Base-by-base conservation (phyloP, 2,797 vertebrate genomes). In the Danio albolineatus region DNA sequence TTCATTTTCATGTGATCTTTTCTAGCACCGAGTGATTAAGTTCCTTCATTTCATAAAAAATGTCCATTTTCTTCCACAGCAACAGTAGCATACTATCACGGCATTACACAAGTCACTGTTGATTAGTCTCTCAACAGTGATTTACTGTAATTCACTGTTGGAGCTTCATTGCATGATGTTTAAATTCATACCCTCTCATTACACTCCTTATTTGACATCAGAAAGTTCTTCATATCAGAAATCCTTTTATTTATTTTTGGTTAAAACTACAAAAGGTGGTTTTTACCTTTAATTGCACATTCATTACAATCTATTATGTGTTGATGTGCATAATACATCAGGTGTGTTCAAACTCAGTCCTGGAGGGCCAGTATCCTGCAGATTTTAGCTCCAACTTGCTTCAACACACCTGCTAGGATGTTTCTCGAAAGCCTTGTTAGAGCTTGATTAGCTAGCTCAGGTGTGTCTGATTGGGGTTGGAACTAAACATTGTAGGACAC, bases 1-100 rank as follows among this genome's bases (percentile, higher is more conserved):
- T 79, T 71, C 46, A 78, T 78, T 59, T 46, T 49, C 64, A 74
- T 75, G 39, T 60, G 16, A 48, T n/a, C n/a, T 44, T 66, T 4
- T 54, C 12, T 41, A 57, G 53, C 1, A 7, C 21, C 53, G 19
- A 39, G 66, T 41, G 21, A 57, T 59, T 21, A 43, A 65, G 28
- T 44, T 66, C 13, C 39, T 62, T 5, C 76, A 74, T 62, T 74
- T 28, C 38, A 61, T 60, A 38, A 16, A 16, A 60, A 53, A 21
- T 82, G 8, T 60, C 53, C n/a, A 59, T 62, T 65, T 69, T 12
- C 62, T 60, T 28, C 53, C 70, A 46, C 64, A 67, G 43, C 28
- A 38, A 12, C 21, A 76, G 70, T n/a, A 54, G 36, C 65, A 79
- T 56, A 21, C 38, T 54, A 21, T 67, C 56, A 67, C 74, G 49